Conservation (phyloP, 2,797 vertebrate species). For the Leuciscus waleckii region DNA sequence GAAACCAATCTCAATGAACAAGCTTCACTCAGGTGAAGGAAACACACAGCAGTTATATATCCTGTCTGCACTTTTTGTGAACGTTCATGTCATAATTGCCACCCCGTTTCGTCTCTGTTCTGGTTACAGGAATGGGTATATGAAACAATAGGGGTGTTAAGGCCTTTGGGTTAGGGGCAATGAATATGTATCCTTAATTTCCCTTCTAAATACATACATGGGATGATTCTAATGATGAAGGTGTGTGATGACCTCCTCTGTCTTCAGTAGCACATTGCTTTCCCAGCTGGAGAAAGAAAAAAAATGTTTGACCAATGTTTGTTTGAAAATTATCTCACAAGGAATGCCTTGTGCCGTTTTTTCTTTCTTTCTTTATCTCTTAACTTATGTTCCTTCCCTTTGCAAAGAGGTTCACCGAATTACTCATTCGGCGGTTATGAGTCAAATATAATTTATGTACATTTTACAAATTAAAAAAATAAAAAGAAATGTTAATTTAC, state of each 20-base stretch:
- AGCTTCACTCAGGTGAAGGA: conserved; percentile 70
- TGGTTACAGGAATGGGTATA: conserved; percentile 61
- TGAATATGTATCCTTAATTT: conserved; percentile 66
- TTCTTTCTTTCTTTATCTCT: conserved; percentile 63
- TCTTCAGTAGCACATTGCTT: conserved; percentile 83
- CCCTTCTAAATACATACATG: conserved; percentile 71
- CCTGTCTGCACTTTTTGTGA: conserved; percentile 70
- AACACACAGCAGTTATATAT: conserved; percentile 62
- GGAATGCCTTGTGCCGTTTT: conserved; percentile 74
- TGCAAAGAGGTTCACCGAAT: conserved; percentile 73
- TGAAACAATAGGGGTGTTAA: conserved; percentile 47
- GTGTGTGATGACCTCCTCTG: conserved; percentile 76
- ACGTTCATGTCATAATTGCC: conserved; percentile 71
- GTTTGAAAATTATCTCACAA: conserved; percentile 77
- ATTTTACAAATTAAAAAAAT: conserved; percentile 82
- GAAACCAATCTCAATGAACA: conserved; percentile 62
- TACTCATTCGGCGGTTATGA: conserved; percentile 78
- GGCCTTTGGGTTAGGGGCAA: conserved; percentile 57
- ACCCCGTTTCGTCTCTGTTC: conserved; percentile 69
- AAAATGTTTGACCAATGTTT: conserved; percentile 79
- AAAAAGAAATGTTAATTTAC: conserved; percentile 78
- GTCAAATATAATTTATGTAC: conserved; percentile 84
- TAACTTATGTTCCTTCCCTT: conserved; percentile 72
- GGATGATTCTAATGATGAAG: conserved; percentile 74
- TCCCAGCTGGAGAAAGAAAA: conserved; percentile 72